These are phyloP conservation scores for Cheilosia grossa DNA, from an alignment of 2,888 invertebrate species.

Conservation along the genomic window DNA sequence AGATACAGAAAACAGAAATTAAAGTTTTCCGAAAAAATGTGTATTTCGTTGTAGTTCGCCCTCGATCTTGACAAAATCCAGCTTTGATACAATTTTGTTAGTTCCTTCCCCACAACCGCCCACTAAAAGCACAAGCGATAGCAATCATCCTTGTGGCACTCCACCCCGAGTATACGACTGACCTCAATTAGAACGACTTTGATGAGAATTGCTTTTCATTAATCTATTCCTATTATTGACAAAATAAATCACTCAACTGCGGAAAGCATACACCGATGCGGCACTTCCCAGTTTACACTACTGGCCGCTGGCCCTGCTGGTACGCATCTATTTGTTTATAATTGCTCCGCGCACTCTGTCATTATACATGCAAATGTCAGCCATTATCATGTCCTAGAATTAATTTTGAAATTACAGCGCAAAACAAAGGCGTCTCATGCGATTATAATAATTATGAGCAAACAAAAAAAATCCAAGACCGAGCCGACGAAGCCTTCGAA, in stretches of 20 bases:
- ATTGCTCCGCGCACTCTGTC: constrained; percentile 1
- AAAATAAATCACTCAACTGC: constrained; percentile 28
- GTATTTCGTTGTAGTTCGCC: no score
- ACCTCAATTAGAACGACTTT: constrained; percentile 3
- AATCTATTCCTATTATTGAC: neutral
- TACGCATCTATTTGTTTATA: constrained; percentile 16
- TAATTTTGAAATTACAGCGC: constrained; percentile 45
- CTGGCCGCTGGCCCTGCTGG: neutral
- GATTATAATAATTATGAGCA: constrained; percentile 38
- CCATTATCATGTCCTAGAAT: constrained; percentile 55
- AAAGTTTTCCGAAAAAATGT: no score
- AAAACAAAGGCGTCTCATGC: constrained; percentile 27
- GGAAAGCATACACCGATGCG: neutral
- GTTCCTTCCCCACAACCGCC: no score
- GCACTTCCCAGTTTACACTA: neutral
- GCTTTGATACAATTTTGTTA: no score
- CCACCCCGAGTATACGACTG: neutral
- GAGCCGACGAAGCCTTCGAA: constrained; percentile 12
- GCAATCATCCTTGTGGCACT: constrained; percentile 13
- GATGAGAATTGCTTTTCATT: neutral
- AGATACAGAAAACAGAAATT: no score
- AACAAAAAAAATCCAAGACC: neutral
- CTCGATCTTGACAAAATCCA: no score
- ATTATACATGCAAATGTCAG: constrained; percentile 61
- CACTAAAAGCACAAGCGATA: neutral